Evolutionary conservation across 2,113 vertebrate species (phyloP), one percentile per base, ranked within the genome.

Genomic region (Percopsis transmontana): DNA sequence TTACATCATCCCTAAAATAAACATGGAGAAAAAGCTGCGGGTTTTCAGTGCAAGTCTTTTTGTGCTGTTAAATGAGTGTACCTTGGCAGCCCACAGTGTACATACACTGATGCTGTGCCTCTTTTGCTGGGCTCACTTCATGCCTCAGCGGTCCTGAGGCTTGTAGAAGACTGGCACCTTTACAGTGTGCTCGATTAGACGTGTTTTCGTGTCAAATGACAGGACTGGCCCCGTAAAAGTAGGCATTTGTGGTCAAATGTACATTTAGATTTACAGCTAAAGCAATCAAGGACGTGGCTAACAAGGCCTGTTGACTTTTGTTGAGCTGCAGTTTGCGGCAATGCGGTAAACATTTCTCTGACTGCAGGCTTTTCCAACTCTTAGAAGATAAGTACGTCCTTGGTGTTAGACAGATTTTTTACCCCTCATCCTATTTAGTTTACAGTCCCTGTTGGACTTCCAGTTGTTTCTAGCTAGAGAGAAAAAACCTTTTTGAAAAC

Each of bases 121-220:
- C 83, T 12, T 40, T 78, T 66, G 85, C 84, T 85, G 89, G 82
- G 74, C 85, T 90, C 77, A 82, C 87, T 92, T 90, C 88, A 90
- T 72, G 80, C 81, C 76, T 92, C 85, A 80, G 80, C 85, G 88
- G 86, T 88, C 88, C 82, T 57, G 87, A 89, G 89, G 86, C 79
- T 89, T 88, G 76, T 85, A 89, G 89, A 87, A 70, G 86, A 77
- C 62, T 93, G 92, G 90, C 92, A 88, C 86, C 83, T 91, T 82
- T 87, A 91, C 88, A 85, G 87, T 78, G 76, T 74, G 74, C 75
- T 63, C 80, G 78, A 86, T 82, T 84, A 87, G 80, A 75, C 74
- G 87, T 84, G 80, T 87, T 91, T 91, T 84, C 75, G 85, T 79
- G 82, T 87, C 87, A 70, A 90, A 87, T 81, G 82, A 89, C 86